A percentile compares a stretch with the other conserved stretches of the same genome.
These are phyloP conservation scores for Gerris lacustris DNA, from an alignment of 2,888 invertebrate genomes.

Conservation along the genomic window DNA sequence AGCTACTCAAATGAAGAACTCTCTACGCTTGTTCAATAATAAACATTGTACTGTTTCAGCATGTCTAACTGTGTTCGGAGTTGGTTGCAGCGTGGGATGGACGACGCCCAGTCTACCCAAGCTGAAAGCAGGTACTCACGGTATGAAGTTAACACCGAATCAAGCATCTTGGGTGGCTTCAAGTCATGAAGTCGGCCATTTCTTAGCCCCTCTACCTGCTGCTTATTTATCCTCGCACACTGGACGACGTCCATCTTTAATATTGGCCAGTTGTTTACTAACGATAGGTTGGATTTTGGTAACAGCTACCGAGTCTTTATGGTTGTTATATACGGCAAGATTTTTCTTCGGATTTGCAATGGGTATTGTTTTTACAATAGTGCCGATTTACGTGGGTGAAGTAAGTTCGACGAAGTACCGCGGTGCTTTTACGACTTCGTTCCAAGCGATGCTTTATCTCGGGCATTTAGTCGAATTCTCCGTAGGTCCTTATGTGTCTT, in stretches of 20 bases:
- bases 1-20: too few species aligned
- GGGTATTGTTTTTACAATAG: conserved; percentile 27
- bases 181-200: conserved; percentile 27
- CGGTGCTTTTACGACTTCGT: conserved; percentile 26
- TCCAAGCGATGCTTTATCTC: conserved; percentile 27
- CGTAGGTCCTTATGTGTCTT: conserved; percentile 26
- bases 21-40: too few species aligned
- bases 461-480: conserved; percentile 27
- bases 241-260: conserved; percentile 23
- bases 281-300: conserved; percentile 25
- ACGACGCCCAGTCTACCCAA: conserved; percentile 26
- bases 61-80: conserved; percentile 24
- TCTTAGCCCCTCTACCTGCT: conserved; percentile 26
- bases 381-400: conserved; percentile 28
- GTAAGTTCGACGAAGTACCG: conserved; percentile 24
- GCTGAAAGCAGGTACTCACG: conserved; percentile 16
- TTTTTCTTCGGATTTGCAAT: conserved; percentile 28
- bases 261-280: conserved; percentile 17
- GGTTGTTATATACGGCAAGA: conserved; percentile 22
- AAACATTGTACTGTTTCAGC: conserved; percentile 19
- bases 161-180: conserved; percentile 26
- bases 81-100: conserved; percentile 28
- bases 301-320: conserved; percentile 17
- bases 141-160: conserved; percentile 20
- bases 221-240: conserved; percentile 21